Evolutionary conservation across 1,140 invertebrate genomes (phyloP).

Genomic region (Chrysopa pallens): DNA sequence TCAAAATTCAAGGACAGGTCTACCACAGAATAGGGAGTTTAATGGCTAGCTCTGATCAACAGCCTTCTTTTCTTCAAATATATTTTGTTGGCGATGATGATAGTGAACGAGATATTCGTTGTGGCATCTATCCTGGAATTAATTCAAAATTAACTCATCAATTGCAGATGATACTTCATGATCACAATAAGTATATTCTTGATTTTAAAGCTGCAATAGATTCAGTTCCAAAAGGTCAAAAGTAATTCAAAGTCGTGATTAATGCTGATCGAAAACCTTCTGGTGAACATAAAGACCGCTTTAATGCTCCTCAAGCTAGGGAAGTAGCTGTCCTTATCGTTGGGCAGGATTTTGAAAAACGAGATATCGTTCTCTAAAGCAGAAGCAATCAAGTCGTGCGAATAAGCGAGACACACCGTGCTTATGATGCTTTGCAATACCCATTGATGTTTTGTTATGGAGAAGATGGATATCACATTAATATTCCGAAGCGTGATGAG

Average conservation of each 20-base stretch:
- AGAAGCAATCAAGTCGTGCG: conserved; percentile 7
- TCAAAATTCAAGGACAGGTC: conserved; percentile 4
- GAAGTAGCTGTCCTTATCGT: conserved; percentile 14
- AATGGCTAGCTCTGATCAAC: conserved; percentile 2
- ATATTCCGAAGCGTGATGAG: conserved; percentile 2
- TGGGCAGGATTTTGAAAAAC: conserved; percentile 8
- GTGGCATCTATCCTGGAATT: conserved; percentile 3
- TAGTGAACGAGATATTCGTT: not conserved
- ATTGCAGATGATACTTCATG: conserved; percentile 11
- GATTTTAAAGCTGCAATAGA: conserved; percentile 14
- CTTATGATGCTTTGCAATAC: conserved; percentile 25
- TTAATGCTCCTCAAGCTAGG: conserved; percentile 12
- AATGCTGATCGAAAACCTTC: conserved; percentile 8
- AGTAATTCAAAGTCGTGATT: conserved; percentile 5
- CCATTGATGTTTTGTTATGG: conserved; percentile 25
- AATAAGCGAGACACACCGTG: conserved; percentile 16
- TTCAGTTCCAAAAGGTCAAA: conserved; percentile 3
- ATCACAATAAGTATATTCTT: conserved; percentile 10
- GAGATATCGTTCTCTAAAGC: conserved; percentile 14
- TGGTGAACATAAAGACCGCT: conserved; percentile 11
- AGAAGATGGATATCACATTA: conserved; percentile 22
- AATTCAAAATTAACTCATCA: conserved; percentile 5
- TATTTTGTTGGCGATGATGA: conserved; percentile 5
- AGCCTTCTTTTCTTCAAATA: conserved; percentile 6
- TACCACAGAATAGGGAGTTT: conserved; percentile 5